These are phyloP conservation scores for Spodoptera litura DNA, from an alignment of 1,140 invertebrate species.

Conservation along the genomic window DNA sequence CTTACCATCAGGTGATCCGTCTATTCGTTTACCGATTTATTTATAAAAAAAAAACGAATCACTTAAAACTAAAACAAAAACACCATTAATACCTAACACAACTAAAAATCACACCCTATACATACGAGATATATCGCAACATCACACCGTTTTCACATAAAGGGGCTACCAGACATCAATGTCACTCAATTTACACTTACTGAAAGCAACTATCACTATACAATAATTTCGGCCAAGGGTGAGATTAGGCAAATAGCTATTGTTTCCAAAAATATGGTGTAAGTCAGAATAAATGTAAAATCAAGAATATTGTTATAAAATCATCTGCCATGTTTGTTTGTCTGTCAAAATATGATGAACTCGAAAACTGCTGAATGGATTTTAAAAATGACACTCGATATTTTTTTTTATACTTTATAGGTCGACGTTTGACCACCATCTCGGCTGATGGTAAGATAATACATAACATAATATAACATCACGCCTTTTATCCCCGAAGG, in stretches of 20 bases:
- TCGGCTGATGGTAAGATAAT: no score
- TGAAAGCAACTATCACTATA: conserved; percentile 8
- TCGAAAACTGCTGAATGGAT: conserved; percentile 1
- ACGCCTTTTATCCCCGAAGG: no score
- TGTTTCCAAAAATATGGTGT: background rate
- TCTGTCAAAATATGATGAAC: background rate
- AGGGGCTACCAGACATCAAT: conserved; percentile 4
- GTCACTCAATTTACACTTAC: conserved; percentile 17
- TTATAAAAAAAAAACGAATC: no score
- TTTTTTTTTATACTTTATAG: no score
- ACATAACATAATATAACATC: no score
- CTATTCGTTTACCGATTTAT: no score
- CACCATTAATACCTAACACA: background rate
- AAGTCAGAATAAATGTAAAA: background rate
- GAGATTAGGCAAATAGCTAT: background rate
- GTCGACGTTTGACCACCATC: no score
- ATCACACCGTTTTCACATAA: background rate
- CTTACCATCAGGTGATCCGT: no score
- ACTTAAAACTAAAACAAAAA: no score
- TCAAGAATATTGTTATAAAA: background rate
- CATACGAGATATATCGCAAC: background rate
- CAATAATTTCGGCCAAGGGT: conserved; percentile 18
- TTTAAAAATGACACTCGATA: background rate
- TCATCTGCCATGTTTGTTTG: background rate
- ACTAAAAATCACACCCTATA: conserved; percentile 3